Evolutionary conservation across 2,888 invertebrate genomes (phyloP).

Genomic region (Leucophora obtusa): DNA sequence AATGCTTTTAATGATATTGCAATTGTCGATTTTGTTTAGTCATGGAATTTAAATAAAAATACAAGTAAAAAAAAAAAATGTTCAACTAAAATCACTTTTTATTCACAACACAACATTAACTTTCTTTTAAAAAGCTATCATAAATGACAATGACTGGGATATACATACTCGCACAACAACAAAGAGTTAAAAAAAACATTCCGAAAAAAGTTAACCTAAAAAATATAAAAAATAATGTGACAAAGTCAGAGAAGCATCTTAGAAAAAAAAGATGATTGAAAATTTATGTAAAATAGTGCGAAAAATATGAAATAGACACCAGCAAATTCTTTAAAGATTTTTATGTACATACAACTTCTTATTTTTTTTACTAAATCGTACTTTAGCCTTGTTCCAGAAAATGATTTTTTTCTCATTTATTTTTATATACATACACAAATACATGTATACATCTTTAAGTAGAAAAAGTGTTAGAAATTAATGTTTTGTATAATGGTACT

Average conservation of each 20-base stretch:
- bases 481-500: not conserved
- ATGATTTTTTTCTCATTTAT: not conserved
- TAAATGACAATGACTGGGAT: conserved; percentile 56
- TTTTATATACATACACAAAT: no score
- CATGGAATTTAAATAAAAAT: conserved; percentile 61
- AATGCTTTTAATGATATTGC: conserved; percentile 60
- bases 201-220: conserved; percentile 35
- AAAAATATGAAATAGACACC: conserved; percentile 2
- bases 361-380: not conserved
- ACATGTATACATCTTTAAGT: no score
- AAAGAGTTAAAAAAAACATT: not conserved
- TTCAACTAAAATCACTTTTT: conserved; percentile 52
- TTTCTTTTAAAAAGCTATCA: conserved; percentile 61
- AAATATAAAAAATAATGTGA: conserved; percentile 35
- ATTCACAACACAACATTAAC: conserved; percentile 59
- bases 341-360: not conserved
- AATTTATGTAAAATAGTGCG: conserved; percentile 48
- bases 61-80: conserved; percentile 7
- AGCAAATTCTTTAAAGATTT: not conserved
- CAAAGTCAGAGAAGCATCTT: conserved; percentile 16
- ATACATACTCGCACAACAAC: conserved; percentile 2
- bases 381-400: not conserved
- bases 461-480: not conserved
- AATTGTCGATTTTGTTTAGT: conserved; percentile 54
- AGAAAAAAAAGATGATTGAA: conserved; percentile 42